Conservation (phyloP, 2,888 invertebrate species). For the Orthosia gracilis region DNA sequence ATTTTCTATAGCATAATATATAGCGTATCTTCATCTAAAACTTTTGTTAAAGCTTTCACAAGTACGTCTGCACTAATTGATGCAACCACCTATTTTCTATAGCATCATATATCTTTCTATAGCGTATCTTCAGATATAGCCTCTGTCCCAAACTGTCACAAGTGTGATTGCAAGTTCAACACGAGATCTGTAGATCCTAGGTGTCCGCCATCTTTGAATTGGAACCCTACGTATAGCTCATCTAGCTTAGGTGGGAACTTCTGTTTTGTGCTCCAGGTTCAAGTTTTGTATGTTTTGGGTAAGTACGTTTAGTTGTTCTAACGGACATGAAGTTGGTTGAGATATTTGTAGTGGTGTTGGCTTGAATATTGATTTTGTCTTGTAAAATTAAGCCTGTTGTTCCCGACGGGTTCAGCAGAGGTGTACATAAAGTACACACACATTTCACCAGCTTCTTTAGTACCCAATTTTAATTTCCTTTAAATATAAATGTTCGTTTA, state of each 20-base stretch:
- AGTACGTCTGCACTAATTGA: neutral
- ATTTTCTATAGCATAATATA: no score
- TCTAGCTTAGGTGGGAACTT: constrained; percentile 21
- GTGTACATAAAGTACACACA: neutral
- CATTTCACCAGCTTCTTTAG: neutral
- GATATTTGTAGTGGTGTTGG: neutral
- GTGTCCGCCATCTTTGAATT: constrained; percentile 45
- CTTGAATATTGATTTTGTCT: neutral
- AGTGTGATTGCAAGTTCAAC: constrained; percentile 56
- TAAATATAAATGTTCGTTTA: neutral
- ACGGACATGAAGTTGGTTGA: neutral
- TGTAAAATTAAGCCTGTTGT: neutral
- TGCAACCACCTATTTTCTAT: neutral
- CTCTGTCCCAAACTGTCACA: constrained; percentile 27
- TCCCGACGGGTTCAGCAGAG: neutral
- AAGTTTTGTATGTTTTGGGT: constrained; percentile 31
- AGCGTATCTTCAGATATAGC: constrained; percentile 19
- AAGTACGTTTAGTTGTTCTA: constrained; percentile 13
- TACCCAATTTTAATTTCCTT: neutral
- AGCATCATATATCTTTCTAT: neutral
- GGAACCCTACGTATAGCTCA: constrained; percentile 7
- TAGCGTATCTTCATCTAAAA: neutral
- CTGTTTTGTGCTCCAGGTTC: constrained; percentile 5
- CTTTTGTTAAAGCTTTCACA: neutral
- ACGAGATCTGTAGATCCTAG: constrained; percentile 53